phyloP scores from a whole-genome alignment of 2,113 vertebrate genomes.

The Taxidea taxus region DNA sequence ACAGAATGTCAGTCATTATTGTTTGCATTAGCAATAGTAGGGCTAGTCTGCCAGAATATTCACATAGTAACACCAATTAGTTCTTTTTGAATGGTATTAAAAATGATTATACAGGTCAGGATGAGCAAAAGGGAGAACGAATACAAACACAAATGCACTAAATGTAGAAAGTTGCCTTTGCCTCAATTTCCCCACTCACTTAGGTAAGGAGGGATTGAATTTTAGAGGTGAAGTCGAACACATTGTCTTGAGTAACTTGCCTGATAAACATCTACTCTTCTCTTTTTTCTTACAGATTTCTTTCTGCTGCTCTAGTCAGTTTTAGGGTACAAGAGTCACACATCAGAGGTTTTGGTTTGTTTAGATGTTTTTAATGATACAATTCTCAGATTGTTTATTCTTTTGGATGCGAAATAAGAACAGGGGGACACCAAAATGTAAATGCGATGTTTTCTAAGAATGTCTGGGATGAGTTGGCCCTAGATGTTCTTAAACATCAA shows the following conservation, averaged over 20 bases:
- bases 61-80: background rate
- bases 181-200: background rate
- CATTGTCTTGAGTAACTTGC: background rate
- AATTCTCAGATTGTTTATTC: background rate
- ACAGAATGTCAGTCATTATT: background rate
- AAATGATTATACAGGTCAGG: background rate
- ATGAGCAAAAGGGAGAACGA: background rate
- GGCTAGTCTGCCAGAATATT: background rate
- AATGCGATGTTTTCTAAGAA: background rate
- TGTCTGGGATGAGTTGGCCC: background rate
- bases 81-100: background rate
- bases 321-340: background rate
- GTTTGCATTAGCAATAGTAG: background rate
- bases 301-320: background rate
- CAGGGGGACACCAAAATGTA: background rate
- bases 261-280: background rate
- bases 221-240: background rate
- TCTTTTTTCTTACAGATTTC: background rate
- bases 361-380: constrained; percentile 30
- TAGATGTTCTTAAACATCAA: background rate
- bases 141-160: background rate
- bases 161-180: background rate
- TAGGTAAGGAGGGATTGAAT: background rate
- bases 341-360: background rate
- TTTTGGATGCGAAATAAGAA: background rate